Percentiles rank a stretch among this genome's conserved stretches.
phyloP scores from a whole-genome alignment of 2,113 vertebrate species.

The Anthoscopus minutus region DNA sequence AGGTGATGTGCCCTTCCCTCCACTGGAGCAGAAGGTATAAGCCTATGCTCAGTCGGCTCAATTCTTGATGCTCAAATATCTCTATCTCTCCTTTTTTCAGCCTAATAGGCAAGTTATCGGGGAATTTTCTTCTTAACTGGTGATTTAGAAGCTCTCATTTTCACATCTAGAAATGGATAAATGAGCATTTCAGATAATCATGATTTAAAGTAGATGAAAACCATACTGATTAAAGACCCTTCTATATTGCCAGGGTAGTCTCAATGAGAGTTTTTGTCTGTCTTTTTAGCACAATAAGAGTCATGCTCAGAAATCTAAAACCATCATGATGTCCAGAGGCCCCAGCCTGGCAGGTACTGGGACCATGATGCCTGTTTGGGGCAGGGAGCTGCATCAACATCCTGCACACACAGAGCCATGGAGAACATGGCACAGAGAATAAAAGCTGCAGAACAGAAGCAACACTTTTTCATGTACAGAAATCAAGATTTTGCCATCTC shows the following conservation, averaged over 20 bases:
- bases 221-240: neutral
- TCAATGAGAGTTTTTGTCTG: neutral
- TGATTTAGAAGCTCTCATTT: neutral
- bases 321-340: neutral
- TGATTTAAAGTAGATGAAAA: neutral
- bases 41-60: neutral
- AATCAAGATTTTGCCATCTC: neutral
- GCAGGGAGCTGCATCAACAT: neutral
- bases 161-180: neutral
- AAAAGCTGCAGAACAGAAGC: neutral
- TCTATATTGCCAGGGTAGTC: neutral
- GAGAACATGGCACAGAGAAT: neutral
- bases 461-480: neutral
- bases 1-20: neutral
- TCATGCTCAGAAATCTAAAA: neutral
- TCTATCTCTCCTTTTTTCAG: neutral
- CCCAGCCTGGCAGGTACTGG: fast-evolving
- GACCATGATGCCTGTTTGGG: fast-evolving
- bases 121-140: neutral
- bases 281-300: neutral
- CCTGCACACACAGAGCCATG: fast-evolving
- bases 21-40: neutral
- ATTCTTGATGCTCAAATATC: neutral
- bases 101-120: neutral
- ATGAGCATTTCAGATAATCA: neutral